These are phyloP conservation scores for Napeogenes inachia DNA, from an alignment of 2,888 invertebrate genomes.

Conservation along the genomic window DNA sequence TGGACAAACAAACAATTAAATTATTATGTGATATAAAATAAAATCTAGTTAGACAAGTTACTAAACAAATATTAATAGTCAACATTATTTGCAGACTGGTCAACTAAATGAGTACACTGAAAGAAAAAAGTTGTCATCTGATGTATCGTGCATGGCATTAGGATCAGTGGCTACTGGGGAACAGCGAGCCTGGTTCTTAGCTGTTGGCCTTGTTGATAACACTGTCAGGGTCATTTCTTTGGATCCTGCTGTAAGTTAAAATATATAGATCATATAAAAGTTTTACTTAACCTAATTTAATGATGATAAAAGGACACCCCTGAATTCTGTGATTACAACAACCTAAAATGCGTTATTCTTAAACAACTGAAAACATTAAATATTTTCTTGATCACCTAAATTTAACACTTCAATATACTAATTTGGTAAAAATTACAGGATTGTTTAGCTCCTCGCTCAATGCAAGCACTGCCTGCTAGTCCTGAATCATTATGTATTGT, in stretches of 20 bases:
- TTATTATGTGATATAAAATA: slow-evolving; percentile 11
- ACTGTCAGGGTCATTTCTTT: slow-evolving; percentile 98
- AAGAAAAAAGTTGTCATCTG: slow-evolving; percentile 96
- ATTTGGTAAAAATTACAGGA: slow-evolving; percentile 75
- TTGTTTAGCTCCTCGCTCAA: slow-evolving; percentile 95
- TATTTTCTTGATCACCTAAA: background rate
- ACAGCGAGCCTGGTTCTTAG: slow-evolving; percentile 95
- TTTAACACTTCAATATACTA: slow-evolving; percentile 4
- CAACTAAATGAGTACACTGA: slow-evolving; percentile 99
- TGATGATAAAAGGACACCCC: slow-evolving; percentile 77
- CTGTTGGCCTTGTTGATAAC: slow-evolving; percentile 96
- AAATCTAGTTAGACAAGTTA: slow-evolving; percentile 4
- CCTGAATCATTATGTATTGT: slow-evolving; percentile 98
- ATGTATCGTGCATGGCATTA: slow-evolving; percentile 98
- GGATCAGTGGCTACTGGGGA: slow-evolving; percentile 97
- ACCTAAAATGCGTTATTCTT: slow-evolving; percentile 74
- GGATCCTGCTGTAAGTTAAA: slow-evolving; percentile 87
- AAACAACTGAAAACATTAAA: slow-evolving; percentile 47
- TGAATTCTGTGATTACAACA: slow-evolving; percentile 71
- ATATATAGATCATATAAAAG: background rate
- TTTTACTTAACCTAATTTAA: slow-evolving; percentile 26
- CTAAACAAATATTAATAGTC: too few relatives aligned
- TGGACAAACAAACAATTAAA: slow-evolving; percentile 65
- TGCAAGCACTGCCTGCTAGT: slow-evolving; percentile 97
- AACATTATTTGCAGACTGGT: slow-evolving; percentile 84